These are phyloP conservation scores for Drosophila paramelanica DNA, from an alignment of 2,888 invertebrate genomes.

Conservation along the genomic window DNA sequence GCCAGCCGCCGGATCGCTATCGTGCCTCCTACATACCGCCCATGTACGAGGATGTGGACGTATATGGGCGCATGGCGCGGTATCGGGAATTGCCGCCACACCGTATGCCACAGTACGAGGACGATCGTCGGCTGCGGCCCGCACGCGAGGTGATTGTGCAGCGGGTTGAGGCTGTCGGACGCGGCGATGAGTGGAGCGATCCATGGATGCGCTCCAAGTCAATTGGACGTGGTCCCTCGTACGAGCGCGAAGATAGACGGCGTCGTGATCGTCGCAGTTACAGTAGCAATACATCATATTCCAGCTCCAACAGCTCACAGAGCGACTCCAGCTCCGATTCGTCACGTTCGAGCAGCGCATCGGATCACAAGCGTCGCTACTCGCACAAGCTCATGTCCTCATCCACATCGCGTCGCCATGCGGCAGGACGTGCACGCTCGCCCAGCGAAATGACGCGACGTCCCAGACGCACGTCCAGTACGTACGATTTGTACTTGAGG, in stretches of 20 bases:
- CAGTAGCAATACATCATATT: constrained; percentile 84
- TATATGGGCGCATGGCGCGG: constrained; percentile 84
- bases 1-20: constrained; percentile 83
- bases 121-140: constrained; percentile 87
- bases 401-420: constrained; percentile 66
- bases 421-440: constrained; percentile 71
- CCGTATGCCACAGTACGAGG: constrained; percentile 87
- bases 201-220: constrained; percentile 95
- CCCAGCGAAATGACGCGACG: constrained; percentile 80
- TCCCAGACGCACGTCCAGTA: constrained; percentile 82
- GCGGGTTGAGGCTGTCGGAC: constrained; percentile 86
- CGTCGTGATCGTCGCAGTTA: constrained; percentile 84
- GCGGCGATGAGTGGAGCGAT: constrained; percentile 96
- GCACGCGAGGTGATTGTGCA: constrained; percentile 92
- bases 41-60: constrained; percentile 84
- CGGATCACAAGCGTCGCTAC: constrained; percentile 82
- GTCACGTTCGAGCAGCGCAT: constrained; percentile 82
- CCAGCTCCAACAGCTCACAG: constrained; percentile 90
- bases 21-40: constrained; percentile 76
- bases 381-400: constrained; percentile 76
- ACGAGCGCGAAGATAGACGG: constrained; percentile 81
- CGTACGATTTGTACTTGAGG: constrained; percentile 30
- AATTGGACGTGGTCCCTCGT: constrained; percentile 85
- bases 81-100: constrained; percentile 87
- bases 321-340: constrained; percentile 87